Evolutionary conservation across 2,888 invertebrate genomes (phyloP).

Genomic region (Cyclophora punctaria): DNA sequence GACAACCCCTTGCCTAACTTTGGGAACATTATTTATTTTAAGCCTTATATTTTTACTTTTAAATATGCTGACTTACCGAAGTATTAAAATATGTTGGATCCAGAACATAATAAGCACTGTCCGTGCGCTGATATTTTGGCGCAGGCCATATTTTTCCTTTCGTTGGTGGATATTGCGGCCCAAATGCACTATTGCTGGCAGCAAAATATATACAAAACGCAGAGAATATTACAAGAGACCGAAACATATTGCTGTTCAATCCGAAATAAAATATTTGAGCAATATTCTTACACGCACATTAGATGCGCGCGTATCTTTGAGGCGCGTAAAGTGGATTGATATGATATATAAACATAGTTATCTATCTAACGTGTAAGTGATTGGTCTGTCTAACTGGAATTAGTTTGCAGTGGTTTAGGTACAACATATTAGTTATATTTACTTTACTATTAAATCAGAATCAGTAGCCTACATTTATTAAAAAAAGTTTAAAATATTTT

Average conservation of each 20-base stretch:
- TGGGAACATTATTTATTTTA: neutral
- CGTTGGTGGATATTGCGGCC: constrained; percentile 29
- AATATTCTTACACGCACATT: too few species aligned
- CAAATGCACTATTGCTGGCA: constrained; percentile 29
- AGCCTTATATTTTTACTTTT: neutral
- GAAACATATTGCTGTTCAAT: constrained; percentile 27
- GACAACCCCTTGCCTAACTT: neutral
- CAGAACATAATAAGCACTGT: constrained; percentile 56
- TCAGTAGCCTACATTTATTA: too few species aligned
- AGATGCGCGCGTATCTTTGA: too few species aligned
- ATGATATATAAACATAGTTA: too few species aligned
- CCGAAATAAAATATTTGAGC: constrained; percentile 24
- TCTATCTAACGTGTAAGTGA: too few species aligned
- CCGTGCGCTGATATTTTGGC: constrained; percentile 70
- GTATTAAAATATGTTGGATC: constrained; percentile 66
- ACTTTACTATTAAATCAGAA: too few species aligned
- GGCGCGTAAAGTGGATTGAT: too few species aligned
- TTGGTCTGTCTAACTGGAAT: too few species aligned
- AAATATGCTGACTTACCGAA: constrained; percentile 43
- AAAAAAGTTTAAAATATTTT: too few species aligned
- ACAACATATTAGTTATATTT: too few species aligned
- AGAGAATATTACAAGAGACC: constrained; percentile 18
- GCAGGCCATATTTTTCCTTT: constrained; percentile 82
- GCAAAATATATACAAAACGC: constrained; percentile 19
- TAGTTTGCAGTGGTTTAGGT: too few species aligned